Evolutionary conservation across 2,888 invertebrate species (phyloP), one percentile per base, ranked within the genome.

Genomic region (Rosalia funebris): DNA sequence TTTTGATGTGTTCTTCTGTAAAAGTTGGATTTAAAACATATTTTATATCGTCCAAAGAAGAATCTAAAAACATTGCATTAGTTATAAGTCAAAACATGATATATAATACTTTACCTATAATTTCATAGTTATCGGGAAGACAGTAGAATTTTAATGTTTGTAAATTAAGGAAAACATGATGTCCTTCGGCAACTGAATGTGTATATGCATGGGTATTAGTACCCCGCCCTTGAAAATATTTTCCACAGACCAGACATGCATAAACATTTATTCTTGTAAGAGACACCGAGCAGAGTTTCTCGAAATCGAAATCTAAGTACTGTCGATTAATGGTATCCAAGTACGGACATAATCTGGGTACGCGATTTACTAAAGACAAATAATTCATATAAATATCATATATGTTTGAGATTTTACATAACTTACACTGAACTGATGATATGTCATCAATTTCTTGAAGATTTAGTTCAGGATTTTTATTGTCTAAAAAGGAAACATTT

Each of bases 191-290:
- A 1, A 99, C 97, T 57, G 98, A 97, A 82, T 99, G 99, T 0
- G 98, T 98, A 79, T 99, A 99, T 0, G 99, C 99, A 84, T 99
- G 96, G 0, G 99, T 99, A 77, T 96, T 97, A 4, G 93, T 95
- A 0, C 99, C 99, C 77, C 99, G 88, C 1, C 99, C 96, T 89
- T 92, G 85, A 77, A 98, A 99, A 79, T 99, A 99, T 83, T 99
- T 99, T 14, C 99, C 99, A 82, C 99, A 99, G 0, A 99, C 96
- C 60, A 99, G 86, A 78, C 99, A 99, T 4, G 99, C 99, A 81
- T 99, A 99, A 25, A 99, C 98, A 85, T 99, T 99, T 71, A 99
- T 96, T 75, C 99, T 90, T 0, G 98, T 98, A 63, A 99, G 81
- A 0, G 98, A 98, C 32, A 99, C 93, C 0, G 98, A 98, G 79